Conservation (phyloP, 2,797 vertebrate genomes). For the Rhinoraja longicauda region DNA sequence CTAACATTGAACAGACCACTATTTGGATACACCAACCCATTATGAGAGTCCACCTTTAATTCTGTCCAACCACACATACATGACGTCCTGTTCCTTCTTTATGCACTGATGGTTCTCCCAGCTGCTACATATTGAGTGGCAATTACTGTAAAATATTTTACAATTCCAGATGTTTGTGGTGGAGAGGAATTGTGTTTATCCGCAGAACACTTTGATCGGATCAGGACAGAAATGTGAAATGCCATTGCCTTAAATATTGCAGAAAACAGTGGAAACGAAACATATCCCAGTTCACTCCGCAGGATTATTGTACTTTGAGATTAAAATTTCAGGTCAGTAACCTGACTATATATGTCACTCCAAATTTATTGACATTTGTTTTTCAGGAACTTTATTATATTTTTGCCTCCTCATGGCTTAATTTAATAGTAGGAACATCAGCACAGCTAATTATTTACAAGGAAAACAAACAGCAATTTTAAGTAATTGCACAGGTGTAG, state of each 20-base stretch:
- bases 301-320: background rate
- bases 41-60: background rate
- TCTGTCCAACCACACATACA: background rate
- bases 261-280: background rate
- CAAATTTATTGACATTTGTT: background rate
- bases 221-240: background rate
- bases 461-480: background rate
- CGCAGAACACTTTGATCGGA: conserved; percentile 2
- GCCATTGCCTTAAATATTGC: background rate
- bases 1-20: background rate
- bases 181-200: background rate
- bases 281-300: background rate
- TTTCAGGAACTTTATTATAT: background rate
- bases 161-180: conserved; percentile 28
- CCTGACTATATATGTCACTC: background rate
- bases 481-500: background rate
- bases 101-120: background rate
- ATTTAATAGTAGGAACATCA: background rate
- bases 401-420: background rate
- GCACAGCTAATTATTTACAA: background rate
- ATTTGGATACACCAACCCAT: background rate
- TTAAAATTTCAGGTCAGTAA: conserved; percentile 18
- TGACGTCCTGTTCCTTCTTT: background rate
- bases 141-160: conserved; percentile 18
- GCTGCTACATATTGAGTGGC: background rate